Evolutionary conservation across 2,113 vertebrate species (phyloP), one percentile per base, ranked within the genome.

Genomic region (Ophthalmolycus amberensis): DNA sequence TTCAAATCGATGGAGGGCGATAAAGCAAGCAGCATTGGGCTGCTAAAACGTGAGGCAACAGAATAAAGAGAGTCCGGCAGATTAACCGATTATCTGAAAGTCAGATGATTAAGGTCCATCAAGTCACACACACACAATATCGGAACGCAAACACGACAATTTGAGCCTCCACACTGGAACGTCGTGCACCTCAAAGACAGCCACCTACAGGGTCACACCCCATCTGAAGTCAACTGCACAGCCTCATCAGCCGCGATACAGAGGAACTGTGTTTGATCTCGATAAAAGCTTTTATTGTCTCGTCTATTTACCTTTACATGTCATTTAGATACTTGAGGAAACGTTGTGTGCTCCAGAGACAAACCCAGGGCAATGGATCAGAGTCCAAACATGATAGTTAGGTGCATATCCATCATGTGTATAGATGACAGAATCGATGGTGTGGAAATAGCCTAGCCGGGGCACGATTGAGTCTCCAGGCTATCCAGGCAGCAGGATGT

Each of bases 401-500:
- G 89, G 90, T 89, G 92, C 91, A 93, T 95, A 95, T 93, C 89
- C 77, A 95, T 96, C 94, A 94, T 94, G 93, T 89, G 93, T 94
- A 92, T 93, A 93, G 91, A 95, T 95, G 94, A 94, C 92, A 95
- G 91, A 96, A 95, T 96, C 96, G 89, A 96, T 96, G 94, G 89
- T 88, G 95, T 94, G 95, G 95, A 97, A 96, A 96, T 95, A 94
- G 95, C 92, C 90, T 85, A 83, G 93, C 90, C 87, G 86, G 88
- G 93, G 87, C 90, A 89, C 90, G 91, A 93, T 94, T 95, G 91
- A 95, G 95, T 94, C 97, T 95, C 92, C 91, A 81, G 96, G 95
- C 94, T 89, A 92, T 91, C 85, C 89, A 90, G 88, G 90, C 92
- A 89, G 91, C 91, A 93, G 93, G 93, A 94, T 91, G 88, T 85